These are phyloP conservation scores for Hoplias malabaricus DNA, from an alignment of 2,113 vertebrate species.

Conservation along the genomic window DNA sequence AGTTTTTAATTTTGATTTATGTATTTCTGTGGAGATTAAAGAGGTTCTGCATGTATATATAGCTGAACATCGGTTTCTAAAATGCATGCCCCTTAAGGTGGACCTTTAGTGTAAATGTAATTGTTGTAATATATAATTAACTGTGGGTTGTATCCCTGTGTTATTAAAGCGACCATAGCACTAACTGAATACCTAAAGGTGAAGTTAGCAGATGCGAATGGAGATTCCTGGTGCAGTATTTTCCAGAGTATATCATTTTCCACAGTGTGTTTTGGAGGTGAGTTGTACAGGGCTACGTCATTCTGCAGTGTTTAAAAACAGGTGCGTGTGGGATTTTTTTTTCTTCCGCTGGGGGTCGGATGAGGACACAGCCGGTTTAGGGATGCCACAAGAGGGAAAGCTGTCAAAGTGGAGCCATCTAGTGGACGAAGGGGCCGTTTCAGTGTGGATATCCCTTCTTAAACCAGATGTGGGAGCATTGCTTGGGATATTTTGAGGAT, in stretches of 20 bases:
- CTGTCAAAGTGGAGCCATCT: constrained; percentile 32
- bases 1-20: no score
- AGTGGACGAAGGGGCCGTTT: neutral
- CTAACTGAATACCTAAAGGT: no score
- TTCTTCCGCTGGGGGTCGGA: neutral
- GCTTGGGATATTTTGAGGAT: no score
- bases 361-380: constrained; percentile 25
- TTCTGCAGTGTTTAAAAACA: neutral
- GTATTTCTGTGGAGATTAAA: no score
- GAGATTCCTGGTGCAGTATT: neutral
- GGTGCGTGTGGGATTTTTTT: neutral
- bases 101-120: no score
- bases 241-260: neutral
- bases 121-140: no score
- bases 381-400: neutral
- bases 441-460: neutral
- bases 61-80: no score
- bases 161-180: no score
- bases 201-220: neutral
- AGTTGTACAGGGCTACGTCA: neutral
- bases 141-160: no score
- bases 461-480: no score
- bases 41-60: no score
- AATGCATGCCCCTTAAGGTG: no score
- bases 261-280: neutral